Evolutionary conservation across 2,888 invertebrate genomes (phyloP).

Genomic region (Rutpela maculata): DNA sequence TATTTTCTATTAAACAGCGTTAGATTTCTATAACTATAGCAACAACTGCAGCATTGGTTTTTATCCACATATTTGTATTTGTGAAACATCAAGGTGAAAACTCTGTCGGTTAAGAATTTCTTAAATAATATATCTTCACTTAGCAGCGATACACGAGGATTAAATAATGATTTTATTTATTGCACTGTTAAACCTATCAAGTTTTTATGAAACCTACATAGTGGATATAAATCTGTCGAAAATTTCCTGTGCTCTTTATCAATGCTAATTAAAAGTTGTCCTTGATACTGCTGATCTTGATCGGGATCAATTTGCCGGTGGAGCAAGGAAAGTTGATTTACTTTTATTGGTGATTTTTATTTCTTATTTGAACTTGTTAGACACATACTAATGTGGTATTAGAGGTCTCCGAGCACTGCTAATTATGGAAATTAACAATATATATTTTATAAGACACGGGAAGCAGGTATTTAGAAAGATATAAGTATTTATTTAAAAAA

Average conservation of each 20-base stretch:
- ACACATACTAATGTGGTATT: neutral
- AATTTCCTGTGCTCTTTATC: constrained; percentile 20
- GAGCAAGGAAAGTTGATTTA: constrained; percentile 27
- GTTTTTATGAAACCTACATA: constrained; percentile 26
- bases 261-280: constrained; percentile 18
- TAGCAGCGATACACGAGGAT: neutral
- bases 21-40: constrained; percentile 39
- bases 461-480: constrained; percentile 17
- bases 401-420: neutral
- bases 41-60: constrained; percentile 28
- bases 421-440: constrained; percentile 21
- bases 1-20: constrained; percentile 37
- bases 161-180: constrained; percentile 28
- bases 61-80: constrained; percentile 42
- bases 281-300: constrained; percentile 28
- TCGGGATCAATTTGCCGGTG: neutral
- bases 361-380: constrained; percentile 3
- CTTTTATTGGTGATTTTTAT: constrained; percentile 11
- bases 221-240: constrained; percentile 25
- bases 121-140: constrained; percentile 8
- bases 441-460: neutral
- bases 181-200: constrained; percentile 1
- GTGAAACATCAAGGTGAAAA: constrained; percentile 47
- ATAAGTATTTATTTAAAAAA: constrained; percentile 7
- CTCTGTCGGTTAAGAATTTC: constrained; percentile 13